Base-by-base conservation (phyloP, 2,888 invertebrate genomes). In the Scaptomyza cyrtandrae region DNA sequence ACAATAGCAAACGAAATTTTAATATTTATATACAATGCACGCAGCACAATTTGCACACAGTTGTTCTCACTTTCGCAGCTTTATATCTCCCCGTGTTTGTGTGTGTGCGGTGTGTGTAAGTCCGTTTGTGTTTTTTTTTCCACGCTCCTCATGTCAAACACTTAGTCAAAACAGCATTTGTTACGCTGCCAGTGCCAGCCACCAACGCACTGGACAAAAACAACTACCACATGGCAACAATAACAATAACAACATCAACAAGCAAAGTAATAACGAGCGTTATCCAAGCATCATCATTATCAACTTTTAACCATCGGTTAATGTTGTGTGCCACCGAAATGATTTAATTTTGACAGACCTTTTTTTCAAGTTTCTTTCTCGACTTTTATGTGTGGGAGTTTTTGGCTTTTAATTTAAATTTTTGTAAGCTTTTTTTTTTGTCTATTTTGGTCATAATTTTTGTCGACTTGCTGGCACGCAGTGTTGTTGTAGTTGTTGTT, bases 291-390 rank as follows among this genome's bases (percentile, higher is more conserved):
- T 83, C 87, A 87, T 88, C 86, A 89, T 86, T 88, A 89, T 89
- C 89, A 88, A 75, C 81, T 85, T 86, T 89, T 89, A 89, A 84
- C 89, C 90, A 86, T 78, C 89, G 85, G 89, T 89, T 84, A 88
- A 88, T 86, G 87, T 84, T 89, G 86, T 89, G 86, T 86, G 86
- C 86, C 86, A 86, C 90, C 74, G 89, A 89, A 86, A 86, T 86
- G 86, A 86, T 89, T 86, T 86, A 86, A 86, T 89, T 86, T 86
- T 86, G 89, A 86, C 85, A 86, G 89, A 89, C 87, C 81, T 86
- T 86, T 86, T 84, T 41, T 41, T 78, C 64, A 71, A 86, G 84
- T 80, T 74, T 83, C 89, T 88, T 84, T 89, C 86, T 88, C 71
- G 77, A 68, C 83, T 89, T 89, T 85, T 85, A 88, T 80, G 89